Conservation (phyloP, 1,140 invertebrate species). For the Drosophila punjabiensis region DNA sequence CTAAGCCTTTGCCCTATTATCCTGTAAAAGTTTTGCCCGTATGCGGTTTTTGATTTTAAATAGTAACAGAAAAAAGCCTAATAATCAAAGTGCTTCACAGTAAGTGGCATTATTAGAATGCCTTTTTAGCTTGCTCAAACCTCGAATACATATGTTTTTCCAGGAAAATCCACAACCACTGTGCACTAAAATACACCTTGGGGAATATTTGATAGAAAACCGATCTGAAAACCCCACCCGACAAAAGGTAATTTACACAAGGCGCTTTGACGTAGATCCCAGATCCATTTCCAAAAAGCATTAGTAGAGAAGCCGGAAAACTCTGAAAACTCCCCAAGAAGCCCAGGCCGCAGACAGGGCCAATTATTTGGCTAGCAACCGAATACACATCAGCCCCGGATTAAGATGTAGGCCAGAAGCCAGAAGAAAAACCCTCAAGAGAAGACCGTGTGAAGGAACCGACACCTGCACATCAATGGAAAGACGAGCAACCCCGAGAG, state of each 20-base stretch:
- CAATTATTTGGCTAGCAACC: constrained; percentile 44
- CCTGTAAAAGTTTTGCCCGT: not conserved
- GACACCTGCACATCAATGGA: constrained; percentile 64
- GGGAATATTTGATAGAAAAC: not conserved
- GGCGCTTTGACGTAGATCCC: not conserved
- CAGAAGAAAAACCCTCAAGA: constrained; percentile 50
- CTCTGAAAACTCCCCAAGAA: constrained; percentile 19
- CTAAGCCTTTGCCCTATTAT: not conserved
- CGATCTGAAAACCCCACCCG: not conserved
- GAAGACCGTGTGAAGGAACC: constrained; percentile 61
- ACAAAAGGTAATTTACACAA: constrained; percentile 2
- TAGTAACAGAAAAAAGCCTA: not conserved
- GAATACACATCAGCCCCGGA: constrained; percentile 42
- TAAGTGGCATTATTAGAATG: not conserved
- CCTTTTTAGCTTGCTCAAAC: not conserved
- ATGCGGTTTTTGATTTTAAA: not conserved
- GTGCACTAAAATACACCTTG: not conserved
- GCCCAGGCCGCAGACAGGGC: constrained; percentile 27
- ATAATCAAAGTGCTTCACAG: not conserved
- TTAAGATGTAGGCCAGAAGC: constrained; percentile 44
- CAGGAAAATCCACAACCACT: not conserved
- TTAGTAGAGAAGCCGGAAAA: constrained; percentile 40
- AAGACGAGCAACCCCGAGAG: constrained; percentile 27
- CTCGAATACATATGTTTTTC: not conserved
- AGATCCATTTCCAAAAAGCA: constrained; percentile 27